Evolutionary conservation across 2,888 invertebrate genomes (phyloP).

Genomic region (Aphrophora alni): DNA sequence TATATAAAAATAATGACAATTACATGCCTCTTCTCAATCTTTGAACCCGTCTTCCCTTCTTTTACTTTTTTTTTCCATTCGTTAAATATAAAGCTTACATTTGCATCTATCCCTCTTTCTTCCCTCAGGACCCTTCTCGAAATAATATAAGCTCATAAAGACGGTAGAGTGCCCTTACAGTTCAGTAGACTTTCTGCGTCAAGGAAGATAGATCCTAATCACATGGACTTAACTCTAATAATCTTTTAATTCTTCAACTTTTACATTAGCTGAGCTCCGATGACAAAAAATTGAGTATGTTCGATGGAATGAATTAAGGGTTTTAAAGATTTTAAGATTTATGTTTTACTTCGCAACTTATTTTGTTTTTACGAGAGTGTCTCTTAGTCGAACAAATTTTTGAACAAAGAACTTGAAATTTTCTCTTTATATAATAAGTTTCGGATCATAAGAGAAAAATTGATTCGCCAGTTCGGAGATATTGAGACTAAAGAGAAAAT

Average conservation of each 20-base stretch:
- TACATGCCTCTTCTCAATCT: not conserved
- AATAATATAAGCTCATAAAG: constrained; percentile 1
- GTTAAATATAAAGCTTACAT: not conserved
- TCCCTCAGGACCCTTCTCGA: not conserved
- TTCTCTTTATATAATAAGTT: too few relatives aligned
- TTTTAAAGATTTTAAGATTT: too few relatives aligned
- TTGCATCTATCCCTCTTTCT: not conserved
- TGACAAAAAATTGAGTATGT: too few relatives aligned
- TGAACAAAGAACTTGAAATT: too few relatives aligned
- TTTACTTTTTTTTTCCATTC: not conserved
- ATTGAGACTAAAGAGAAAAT: too few relatives aligned
- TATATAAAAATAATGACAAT: not conserved
- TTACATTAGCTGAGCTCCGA: not conserved
- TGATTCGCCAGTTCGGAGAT: too few relatives aligned
- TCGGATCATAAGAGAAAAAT: too few relatives aligned
- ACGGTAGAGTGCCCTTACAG: not conserved
- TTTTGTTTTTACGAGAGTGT: too few relatives aligned
- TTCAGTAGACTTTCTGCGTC: not conserved
- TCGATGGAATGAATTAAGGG: too few relatives aligned
- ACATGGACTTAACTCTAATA: not conserved
- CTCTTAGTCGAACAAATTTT: too few relatives aligned
- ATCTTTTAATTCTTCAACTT: constrained; percentile 6
- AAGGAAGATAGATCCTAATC: not conserved
- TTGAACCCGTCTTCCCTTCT: not conserved
- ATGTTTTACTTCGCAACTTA: too few relatives aligned